Conservation (phyloP, 2,113 vertebrate genomes). For the Leptobrachium ailaonicum region DNA sequence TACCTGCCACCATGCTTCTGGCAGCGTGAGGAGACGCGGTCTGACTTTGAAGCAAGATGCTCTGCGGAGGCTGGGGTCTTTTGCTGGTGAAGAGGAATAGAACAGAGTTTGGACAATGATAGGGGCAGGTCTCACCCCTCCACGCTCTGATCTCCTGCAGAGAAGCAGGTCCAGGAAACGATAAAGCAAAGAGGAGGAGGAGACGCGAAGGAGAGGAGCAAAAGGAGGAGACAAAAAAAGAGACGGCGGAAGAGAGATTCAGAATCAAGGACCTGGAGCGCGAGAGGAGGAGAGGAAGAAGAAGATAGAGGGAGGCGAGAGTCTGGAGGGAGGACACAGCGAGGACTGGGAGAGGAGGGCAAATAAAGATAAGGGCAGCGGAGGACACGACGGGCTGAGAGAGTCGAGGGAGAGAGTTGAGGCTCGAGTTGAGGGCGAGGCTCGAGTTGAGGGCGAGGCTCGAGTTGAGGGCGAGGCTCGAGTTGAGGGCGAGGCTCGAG, state of each 20-base stretch:
- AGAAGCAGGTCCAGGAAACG: neutral
- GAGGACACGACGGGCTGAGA: no score
- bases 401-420: no score
- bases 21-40: conserved; percentile 33
- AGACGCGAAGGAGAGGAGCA: neutral
- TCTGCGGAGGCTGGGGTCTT: conserved; percentile 24
- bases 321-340: neutral
- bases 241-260: conserved; percentile 32
- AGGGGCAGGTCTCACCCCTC: neutral
- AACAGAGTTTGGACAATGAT: conserved; percentile 7
- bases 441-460: no score
- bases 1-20: conserved; percentile 25
- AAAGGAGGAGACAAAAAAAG: neutral
- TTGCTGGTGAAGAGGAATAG: conserved; percentile 36
- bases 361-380: neutral
- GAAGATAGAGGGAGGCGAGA: neutral
- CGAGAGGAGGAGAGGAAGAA: conserved; percentile 27
- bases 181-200: neutral
- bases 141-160: neutral
- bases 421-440: no score
- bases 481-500: no score
- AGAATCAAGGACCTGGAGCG: conserved; percentile 57
- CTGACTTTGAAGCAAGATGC: conserved; percentile 18
- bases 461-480: no score
- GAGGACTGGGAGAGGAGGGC: neutral